These are phyloP conservation scores for Montipora capitata DNA, from an alignment of 92 coral and sea anemone genomes.

Conservation along the genomic window DNA sequence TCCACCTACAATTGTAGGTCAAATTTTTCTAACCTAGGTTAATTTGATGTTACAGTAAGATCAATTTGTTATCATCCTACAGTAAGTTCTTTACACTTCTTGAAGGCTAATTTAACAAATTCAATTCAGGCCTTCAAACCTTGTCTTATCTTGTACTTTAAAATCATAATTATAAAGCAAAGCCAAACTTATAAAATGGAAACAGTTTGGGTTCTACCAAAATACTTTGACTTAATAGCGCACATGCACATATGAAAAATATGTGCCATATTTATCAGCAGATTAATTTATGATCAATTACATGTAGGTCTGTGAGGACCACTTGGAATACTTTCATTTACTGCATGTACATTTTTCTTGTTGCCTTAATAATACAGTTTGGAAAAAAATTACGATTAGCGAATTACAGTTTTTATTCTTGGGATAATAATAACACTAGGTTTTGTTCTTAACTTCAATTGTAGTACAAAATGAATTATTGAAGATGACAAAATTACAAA, in stretches of 20 bases:
- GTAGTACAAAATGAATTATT: background rate
- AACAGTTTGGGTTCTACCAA: background rate
- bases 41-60: background rate
- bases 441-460: background rate
- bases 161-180: no score
- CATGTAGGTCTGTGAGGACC: background rate
- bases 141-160: background rate
- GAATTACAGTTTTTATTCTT: background rate
- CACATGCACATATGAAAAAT: background rate
- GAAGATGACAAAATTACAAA: background rate
- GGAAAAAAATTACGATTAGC: background rate
- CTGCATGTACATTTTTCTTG: slow-evolving; percentile 15
- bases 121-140: background rate
- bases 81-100: background rate
- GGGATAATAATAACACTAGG: slow-evolving; percentile 2
- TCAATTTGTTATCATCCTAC: background rate
- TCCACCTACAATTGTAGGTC: no score
- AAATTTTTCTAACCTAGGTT: no score
- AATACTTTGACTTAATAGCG: background rate
- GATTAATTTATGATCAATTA: background rate
- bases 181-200: background rate
- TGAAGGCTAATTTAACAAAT: background rate
- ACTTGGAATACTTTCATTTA: slow-evolving; percentile 4
- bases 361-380: background rate
- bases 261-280: slow-evolving; percentile 5